Base-by-base conservation (phyloP, 64 coral and sea anemone genomes). In the Actinia tenebrosa region DNA sequence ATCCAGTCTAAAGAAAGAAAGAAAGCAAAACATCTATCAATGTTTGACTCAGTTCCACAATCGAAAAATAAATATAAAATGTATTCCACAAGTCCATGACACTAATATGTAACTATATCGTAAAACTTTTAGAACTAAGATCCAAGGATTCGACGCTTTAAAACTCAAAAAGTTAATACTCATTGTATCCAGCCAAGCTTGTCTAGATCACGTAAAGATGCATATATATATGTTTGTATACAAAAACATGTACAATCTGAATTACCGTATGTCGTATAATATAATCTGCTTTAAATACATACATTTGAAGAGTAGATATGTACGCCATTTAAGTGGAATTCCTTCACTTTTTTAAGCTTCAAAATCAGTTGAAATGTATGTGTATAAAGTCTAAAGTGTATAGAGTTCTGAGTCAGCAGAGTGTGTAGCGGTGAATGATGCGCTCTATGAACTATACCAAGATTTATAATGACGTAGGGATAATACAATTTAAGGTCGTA, bases 1-100 rank as follows among this genome's bases (percentile, higher is more conserved):
- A 90, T 96, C 94, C 25, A 95, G 68, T 77, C 94, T 95, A 63
- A 63, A 86, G 72, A 71, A 58, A 37, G 30, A 37, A 37, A 37
- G 71, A 83, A 86, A 72, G 45, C 6, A 50, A 53, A 42, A 75
- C 7, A 15, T 37, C 0, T 13, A 30, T 27, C 25, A 75, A 42
- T 37, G 10, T 13, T 42, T 75, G 63, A 23, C 3, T 43, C 30
- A 37, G 30, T 37, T 37, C n/a, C 47, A 50, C 0, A 50, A 50
- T 50, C 7, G 26, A 81, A 47, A 45, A 78, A 46, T 17, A 23
- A 23, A 50, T 47, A 50, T 50, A 2, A n/a, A 66, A 66, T 37
- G 0, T 66, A 5, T 66, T 23, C 4, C 63, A 7, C 63, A 66
- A 23, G 63, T 66, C 63, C 1, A 66, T n/a, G n/a, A 14, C 2